Conservation (phyloP, 1,140 invertebrate species). For the Drosophila willistoni region DNA sequence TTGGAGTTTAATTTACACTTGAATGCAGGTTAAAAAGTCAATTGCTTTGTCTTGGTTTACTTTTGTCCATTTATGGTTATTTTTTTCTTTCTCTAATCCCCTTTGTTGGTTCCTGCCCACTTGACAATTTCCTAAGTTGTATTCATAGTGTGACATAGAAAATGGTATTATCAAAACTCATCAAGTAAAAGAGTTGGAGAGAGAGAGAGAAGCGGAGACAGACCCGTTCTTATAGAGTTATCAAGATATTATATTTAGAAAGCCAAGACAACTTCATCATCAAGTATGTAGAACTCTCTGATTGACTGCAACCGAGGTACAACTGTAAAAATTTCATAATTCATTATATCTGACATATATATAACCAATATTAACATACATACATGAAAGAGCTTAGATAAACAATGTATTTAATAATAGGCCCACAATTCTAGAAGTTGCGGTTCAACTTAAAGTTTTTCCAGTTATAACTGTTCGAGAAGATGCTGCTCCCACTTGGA, state of each 20-base stretch:
- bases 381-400: conserved; percentile 51
- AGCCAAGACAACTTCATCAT: conserved; percentile 49
- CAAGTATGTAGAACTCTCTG: conserved; percentile 2
- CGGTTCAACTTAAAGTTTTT: conserved; percentile 37
- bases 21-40: conserved; percentile 72
- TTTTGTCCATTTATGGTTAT: conserved; percentile 35
- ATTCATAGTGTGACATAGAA: conserved; percentile 1
- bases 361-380: conserved; percentile 75
- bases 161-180: no score
- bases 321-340: conserved; percentile 59
- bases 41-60: conserved; percentile 72
- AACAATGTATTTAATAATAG: conserved; percentile 74
- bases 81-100: neutral
- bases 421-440: conserved; percentile 25
- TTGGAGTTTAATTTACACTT: conserved; percentile 46
- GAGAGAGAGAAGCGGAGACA: neutral
- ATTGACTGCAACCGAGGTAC: conserved; percentile 5
- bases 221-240: conserved; percentile 30
- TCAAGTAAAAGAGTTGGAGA: no score
- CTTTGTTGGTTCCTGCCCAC: conserved; percentile 3
- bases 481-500: conserved; percentile 30
- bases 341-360: conserved; percentile 58
- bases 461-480: conserved; percentile 60
- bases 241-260: conserved; percentile 43
- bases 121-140: conserved; percentile 8